These are phyloP conservation scores for Epinephelus lanceolatus DNA, from an alignment of 2,113 vertebrate species.

Conservation along the genomic window DNA sequence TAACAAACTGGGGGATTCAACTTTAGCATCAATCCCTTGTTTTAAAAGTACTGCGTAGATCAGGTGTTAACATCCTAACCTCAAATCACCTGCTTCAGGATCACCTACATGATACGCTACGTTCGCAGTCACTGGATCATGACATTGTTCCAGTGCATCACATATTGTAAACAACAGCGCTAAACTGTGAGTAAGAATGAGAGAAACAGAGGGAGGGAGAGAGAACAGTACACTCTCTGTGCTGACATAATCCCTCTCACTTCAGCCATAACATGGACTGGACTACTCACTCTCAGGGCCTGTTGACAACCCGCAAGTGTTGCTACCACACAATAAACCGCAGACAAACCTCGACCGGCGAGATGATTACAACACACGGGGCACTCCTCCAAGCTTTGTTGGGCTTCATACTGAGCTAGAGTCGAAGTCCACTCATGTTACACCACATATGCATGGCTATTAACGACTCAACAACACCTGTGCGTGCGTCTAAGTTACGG, in stretches of 20 bases:
- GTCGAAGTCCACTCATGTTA: conserved; percentile 72
- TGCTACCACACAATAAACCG: conserved; percentile 56
- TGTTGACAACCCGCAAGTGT: conserved; percentile 59
- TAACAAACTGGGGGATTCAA: neutral
- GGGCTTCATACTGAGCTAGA: conserved; percentile 28
- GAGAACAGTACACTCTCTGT: conserved; percentile 77
- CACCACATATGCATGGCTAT: conserved; percentile 49
- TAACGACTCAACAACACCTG: conserved; percentile 34
- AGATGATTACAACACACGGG: conserved; percentile 56
- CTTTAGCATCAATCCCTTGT: neutral
- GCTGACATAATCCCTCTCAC: conserved; percentile 75
- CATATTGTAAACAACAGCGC: conserved; percentile 56
- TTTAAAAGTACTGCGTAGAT: neutral
- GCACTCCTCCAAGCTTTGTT: conserved; percentile 60
- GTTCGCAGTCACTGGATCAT: neutral
- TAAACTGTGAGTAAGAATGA: conserved; percentile 49
- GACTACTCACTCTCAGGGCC: conserved; percentile 55
- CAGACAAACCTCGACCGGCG: conserved; percentile 39
- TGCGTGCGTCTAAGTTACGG: conserved; percentile 24
- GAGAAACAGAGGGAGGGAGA: conserved; percentile 46
- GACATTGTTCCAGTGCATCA: conserved; percentile 41
- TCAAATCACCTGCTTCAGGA: neutral
- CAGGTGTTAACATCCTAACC: neutral
- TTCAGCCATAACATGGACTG: conserved; percentile 68
- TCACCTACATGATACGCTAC: neutral